Base-by-base conservation (phyloP, 2,797 vertebrate genomes). In the Heterohyrax brucei region DNA sequence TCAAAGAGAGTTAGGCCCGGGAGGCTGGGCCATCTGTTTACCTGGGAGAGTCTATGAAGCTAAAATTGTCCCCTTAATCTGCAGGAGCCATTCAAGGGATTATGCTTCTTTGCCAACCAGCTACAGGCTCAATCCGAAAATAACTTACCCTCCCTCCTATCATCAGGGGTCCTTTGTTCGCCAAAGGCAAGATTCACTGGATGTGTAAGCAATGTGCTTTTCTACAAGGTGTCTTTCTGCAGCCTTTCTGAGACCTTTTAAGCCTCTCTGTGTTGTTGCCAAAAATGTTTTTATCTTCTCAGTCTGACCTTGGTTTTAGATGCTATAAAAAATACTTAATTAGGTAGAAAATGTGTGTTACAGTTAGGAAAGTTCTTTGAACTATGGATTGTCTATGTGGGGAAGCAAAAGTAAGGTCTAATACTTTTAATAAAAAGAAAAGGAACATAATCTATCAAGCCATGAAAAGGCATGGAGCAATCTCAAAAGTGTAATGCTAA, bases 341-440 rank as follows among this genome's bases (percentile, higher is more conserved):
- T 61, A 86, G 22, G 61, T 76, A 73, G 88, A 62, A 84, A 73
- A 79, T n/a, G 10, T 62, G 0, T 82, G 53, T 68, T 93, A 28
- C 13, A 68, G 18, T 50, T 64, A 75, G 48, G 72, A 72, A 95
- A 73, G 44, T 9, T 59, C 50, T 94, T 93, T 85, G 24, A 62
- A 7, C 13, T 30, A 7, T 50, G 48, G 48, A 48, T 75, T 21
- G 93, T 94, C 26, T 79, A 46, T 81, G 76, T 84, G 50, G 89
- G 59, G 44, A 39, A 70, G 26, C n/a, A 66, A 56, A 84, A 89
- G 18, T 56, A 44, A 94, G 39, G 22, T 77, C 48, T 24, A 48
- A 16, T 26, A 28, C 10, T 50, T 48, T 77, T 10, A 50, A 50
- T 18, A 16, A 28, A 77, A 13, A 77, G 46, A 77, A 77, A 73